Base-by-base conservation (phyloP, 1,140 invertebrate genomes). In the Drosophila sproati region DNA sequence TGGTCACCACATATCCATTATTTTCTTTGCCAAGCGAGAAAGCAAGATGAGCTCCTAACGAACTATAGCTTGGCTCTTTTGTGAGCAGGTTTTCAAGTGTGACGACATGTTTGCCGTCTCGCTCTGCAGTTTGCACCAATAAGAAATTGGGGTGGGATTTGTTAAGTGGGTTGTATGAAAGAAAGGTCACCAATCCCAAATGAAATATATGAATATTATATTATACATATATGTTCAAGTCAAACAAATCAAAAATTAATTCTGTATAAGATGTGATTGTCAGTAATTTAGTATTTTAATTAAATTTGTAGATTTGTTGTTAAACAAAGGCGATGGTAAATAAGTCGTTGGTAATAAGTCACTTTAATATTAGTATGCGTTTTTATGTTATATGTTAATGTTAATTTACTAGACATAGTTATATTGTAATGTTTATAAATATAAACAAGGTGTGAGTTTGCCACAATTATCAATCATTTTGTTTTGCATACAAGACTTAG, bases 11-110 rank as follows among this genome's bases (percentile, higher is more conserved):
- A 52, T 34, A 20, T 35, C 31, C 28, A 32, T 28, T 3, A 5
- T 28, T 20, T 43, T 10, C 31, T 48, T 41, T 35, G 4, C 4
- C 28, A 34, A 34, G 61, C n/a, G 57, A 32, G 56, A 61, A 61
- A 59, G 43, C 39, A 55, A 54, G 47, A 64, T 45, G 10, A n/a
- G 63, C 31, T 45, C 51, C 29, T 43, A 41, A 60, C 45, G 32
- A 62, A 12, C 0, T n/a, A 54, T 48, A 35, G 59, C 56, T 62
- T n/a, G 56, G 73, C 78, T 74, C 61, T 60, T 56, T 81, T 51
- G 12, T 34, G 62, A 31, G 20, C 20, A n/a, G 34, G 8, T 48
- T 73, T 43, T 20, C 8, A 48, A 34, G 28, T 29, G 8, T 2
- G n/a, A 47, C 29, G 7, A 2, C 7, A 48, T 10, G 8, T 29